Evolutionary conservation across 2,888 invertebrate genomes (phyloP).

Genomic region (Melinaea menophilus): DNA sequence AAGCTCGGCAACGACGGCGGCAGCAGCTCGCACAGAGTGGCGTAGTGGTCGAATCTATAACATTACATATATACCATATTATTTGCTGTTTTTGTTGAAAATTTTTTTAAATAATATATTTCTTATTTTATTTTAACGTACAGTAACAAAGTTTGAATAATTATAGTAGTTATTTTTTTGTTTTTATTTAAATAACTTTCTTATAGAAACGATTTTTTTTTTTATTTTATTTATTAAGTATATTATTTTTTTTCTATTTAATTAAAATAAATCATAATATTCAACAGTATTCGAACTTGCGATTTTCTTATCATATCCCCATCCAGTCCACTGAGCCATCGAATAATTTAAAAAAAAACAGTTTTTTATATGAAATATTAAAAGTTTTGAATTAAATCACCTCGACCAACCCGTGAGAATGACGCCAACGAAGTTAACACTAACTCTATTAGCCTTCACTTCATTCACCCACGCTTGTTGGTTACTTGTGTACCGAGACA

Average conservation of each 20-base stretch:
- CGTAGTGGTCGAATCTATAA: constrained; percentile 27
- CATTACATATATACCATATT: neutral
- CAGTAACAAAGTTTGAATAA: no score
- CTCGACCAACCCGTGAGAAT: constrained; percentile 87
- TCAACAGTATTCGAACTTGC: no score
- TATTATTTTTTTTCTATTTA: neutral
- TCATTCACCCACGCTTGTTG: constrained; percentile 84
- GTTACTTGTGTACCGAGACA: constrained; percentile 85
- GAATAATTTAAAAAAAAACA: neutral
- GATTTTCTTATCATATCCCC: no score
- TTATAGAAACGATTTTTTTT: no score
- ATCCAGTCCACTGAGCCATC: no score
- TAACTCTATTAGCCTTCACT: constrained; percentile 65
- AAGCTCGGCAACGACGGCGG: constrained; percentile 81
- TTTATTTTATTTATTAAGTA: no score
- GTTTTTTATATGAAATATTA: neutral
- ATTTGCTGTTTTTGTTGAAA: no score
- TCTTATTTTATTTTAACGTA: no score
- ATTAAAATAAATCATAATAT: constrained; percentile 6
- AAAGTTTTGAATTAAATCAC: constrained; percentile 47
- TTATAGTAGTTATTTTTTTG: no score
- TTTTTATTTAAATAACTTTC: no score
- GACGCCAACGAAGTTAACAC: constrained; percentile 79
- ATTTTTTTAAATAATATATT: no score
- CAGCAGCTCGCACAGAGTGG: constrained; percentile 70